phyloP scores from a whole-genome alignment of 2,797 vertebrate species.

The Cephalopachus bancanus region DNA sequence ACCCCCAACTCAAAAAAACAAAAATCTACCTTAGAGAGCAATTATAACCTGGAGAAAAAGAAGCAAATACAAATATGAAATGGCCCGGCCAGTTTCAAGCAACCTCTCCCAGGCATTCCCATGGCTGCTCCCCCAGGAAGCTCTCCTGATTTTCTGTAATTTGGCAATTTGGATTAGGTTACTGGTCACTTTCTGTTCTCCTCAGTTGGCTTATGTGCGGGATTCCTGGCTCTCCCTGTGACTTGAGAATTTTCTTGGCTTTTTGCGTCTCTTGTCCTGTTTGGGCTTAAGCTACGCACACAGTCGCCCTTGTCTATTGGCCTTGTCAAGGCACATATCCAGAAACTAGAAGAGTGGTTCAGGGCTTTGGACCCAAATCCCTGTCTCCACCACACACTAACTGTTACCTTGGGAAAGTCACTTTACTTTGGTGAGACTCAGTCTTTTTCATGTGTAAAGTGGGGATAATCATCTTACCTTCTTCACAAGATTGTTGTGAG shows the following conservation, averaged over 20 bases:
- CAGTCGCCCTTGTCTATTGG: background rate
- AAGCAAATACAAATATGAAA: background rate
- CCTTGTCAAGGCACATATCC: background rate
- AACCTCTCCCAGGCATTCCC: background rate
- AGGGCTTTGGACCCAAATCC: background rate
- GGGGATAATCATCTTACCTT: background rate
- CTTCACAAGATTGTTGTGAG: background rate
- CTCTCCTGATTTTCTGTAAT: background rate
- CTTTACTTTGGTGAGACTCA: background rate
- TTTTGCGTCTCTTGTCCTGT: background rate
- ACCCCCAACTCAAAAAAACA: too few relatives aligned
- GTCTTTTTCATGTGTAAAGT: constrained; percentile 14
- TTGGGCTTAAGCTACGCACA: background rate
- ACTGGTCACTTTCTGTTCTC: background rate
- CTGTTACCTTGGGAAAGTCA: background rate
- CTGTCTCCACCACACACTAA: background rate
- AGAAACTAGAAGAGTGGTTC: background rate
- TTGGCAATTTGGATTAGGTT: background rate
- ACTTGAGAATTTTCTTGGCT: background rate
- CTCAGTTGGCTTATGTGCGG: background rate
- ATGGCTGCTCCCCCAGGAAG: fast-evolving
- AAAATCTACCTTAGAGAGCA: background rate
- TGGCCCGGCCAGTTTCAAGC: background rate
- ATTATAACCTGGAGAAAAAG: background rate
- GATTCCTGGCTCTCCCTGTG: background rate